phyloP scores from a whole-genome alignment of 2,888 invertebrate species.

The Cerastis leucographa region DNA sequence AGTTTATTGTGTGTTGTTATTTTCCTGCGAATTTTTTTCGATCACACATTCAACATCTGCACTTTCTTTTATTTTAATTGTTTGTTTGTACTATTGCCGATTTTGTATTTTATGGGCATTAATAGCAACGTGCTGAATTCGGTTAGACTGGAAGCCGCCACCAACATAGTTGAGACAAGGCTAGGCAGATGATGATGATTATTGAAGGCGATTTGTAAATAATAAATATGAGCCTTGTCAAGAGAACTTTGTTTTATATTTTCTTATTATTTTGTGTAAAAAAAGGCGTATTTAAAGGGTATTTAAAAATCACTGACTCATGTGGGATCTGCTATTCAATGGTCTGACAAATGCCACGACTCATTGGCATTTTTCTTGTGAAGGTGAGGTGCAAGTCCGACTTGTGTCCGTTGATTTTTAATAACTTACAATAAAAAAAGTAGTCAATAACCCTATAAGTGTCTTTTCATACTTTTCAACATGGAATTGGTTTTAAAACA shows the following conservation, averaged over 20 bases:
- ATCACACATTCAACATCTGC: neutral
- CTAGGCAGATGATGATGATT: neutral
- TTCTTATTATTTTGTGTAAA: constrained; percentile 9
- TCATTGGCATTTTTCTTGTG: neutral
- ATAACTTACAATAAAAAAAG: constrained; percentile 28
- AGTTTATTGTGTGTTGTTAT: neutral
- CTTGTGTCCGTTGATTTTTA: constrained; percentile 8
- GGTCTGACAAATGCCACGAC: neutral
- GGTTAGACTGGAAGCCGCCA: neutral
- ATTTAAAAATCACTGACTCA: neutral
- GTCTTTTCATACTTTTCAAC: neutral
- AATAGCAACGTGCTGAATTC: neutral
- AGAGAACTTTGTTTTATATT: neutral
- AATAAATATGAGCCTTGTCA: neutral
- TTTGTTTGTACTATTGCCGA: neutral
- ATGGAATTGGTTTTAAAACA: neutral
- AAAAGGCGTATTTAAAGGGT: neutral
- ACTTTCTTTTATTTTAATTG: neutral
- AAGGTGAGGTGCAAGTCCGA: neutral
- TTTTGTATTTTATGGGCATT: neutral
- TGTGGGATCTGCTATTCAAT: neutral
- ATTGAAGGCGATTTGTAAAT: constrained; percentile 2
- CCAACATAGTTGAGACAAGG: neutral
- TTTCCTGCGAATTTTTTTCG: neutral
- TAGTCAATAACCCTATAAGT: constrained; percentile 33